Conservation (phyloP, 2,113 vertebrate genomes). For the Orientallactaga bullata region DNA sequence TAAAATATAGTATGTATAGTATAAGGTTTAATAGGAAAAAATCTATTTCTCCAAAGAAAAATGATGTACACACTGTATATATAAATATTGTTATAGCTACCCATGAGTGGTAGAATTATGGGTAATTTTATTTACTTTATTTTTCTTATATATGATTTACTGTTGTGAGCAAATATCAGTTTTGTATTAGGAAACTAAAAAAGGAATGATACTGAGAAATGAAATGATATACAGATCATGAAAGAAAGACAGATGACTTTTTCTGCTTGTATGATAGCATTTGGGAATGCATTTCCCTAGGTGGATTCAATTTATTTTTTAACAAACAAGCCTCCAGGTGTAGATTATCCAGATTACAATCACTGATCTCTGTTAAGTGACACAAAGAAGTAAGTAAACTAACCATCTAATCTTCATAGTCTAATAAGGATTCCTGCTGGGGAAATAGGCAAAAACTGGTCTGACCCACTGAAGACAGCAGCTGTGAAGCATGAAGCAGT, state of each 20-base stretch:
- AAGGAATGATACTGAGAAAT: neutral
- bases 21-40: conserved; percentile 31
- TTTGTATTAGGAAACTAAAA: neutral
- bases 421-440: neutral
- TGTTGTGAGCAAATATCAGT: neutral
- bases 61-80: neutral
- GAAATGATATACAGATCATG: neutral
- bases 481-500: neutral
- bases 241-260: neutral
- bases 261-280: neutral
- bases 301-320: neutral
- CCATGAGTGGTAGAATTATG: neutral
- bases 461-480: neutral
- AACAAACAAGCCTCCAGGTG: neutral
- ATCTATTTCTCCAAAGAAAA: conserved; percentile 8
- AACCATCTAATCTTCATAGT: neutral
- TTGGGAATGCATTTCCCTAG: neutral
- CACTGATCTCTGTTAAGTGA: conserved; percentile 26
- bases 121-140: conserved; percentile 38
- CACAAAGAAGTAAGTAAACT: neutral
- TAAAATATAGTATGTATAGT: neutral
- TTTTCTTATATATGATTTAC: conserved; percentile 36
- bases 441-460: neutral
- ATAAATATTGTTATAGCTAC: neutral
- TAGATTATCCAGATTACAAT: neutral